Evolutionary conservation across 2,888 invertebrate species (phyloP).

Genomic region (Patella ulyssiponensis): DNA sequence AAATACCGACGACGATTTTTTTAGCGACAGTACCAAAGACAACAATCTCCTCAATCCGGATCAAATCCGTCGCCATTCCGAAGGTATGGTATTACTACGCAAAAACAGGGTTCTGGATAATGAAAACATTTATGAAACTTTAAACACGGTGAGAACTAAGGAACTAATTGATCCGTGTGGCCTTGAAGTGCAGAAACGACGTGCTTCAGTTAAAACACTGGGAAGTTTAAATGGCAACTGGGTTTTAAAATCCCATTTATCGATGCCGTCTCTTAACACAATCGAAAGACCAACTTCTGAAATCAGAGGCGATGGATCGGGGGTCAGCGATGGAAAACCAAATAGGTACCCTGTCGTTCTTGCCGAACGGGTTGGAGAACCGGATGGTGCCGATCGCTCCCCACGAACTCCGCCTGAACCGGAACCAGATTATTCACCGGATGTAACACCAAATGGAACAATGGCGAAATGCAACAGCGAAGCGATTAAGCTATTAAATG

Average conservation of each 20-base stretch:
- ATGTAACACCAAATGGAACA: conserved; percentile 14
- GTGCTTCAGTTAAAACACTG: neutral
- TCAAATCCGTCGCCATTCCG: neutral
- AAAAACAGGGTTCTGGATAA: neutral
- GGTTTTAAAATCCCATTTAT: neutral
- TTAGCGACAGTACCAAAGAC: neutral
- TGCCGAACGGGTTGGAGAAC: neutral
- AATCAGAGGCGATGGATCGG: neutral
- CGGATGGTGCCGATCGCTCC: neutral
- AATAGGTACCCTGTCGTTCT: neutral
- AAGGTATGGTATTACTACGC: neutral
- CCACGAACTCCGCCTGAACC: neutral
- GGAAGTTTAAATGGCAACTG: neutral
- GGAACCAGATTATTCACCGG: conserved; percentile 25
- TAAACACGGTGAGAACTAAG: neutral
- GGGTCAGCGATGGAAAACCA: too few species aligned
- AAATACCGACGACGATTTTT: neutral
- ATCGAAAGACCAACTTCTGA: neutral
- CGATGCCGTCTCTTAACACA: neutral
- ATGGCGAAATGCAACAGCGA: conserved; percentile 25
- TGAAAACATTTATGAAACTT: conserved; percentile 2
- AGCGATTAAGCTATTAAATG: conserved; percentile 25
- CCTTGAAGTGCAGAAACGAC: neutral
- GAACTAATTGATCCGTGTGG: neutral
- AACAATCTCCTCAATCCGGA: neutral